Conservation (phyloP, 2,113 vertebrate genomes). For the Gopherus evgoodei region DNA sequence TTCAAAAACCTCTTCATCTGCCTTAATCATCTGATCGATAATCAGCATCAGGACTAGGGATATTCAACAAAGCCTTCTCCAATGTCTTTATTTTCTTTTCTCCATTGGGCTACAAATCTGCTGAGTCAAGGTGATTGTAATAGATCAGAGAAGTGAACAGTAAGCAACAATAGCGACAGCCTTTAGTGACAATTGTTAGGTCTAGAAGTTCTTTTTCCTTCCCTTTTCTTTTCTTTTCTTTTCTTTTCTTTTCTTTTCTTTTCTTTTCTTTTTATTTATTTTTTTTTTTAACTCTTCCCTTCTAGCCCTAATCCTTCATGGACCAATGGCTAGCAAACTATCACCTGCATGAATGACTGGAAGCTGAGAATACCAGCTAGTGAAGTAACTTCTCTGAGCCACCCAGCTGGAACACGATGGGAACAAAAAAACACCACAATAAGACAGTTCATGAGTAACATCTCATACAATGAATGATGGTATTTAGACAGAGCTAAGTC, state of each 20-base stretch:
- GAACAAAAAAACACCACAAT: conserved; percentile 72
- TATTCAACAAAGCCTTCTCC: conserved; percentile 87
- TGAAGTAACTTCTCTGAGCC: conserved; percentile 82
- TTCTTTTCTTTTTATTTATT: conserved; percentile 3
- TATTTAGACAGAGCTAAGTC: conserved; percentile 59
- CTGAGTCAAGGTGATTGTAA: conserved; percentile 94
- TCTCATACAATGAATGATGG: conserved; percentile 63
- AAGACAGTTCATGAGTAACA: conserved; percentile 70
- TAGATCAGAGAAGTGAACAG: conserved; percentile 87
- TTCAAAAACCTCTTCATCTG: conserved; percentile 95
- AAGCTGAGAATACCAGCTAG: conserved; percentile 81
- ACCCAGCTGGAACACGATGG: conserved; percentile 78
- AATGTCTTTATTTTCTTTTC: conserved; percentile 84
- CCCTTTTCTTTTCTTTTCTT: neutral
- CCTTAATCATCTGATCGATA: conserved; percentile 98
- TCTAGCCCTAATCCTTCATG: conserved; percentile 80
- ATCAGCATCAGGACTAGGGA: conserved; percentile 88
- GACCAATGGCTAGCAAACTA: conserved; percentile 87
- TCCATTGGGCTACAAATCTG: conserved; percentile 88
- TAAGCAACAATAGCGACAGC: conserved; percentile 76
- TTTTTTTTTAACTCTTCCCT: conserved; percentile 52
- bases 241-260: neutral
- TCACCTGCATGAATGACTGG: conserved; percentile 86
- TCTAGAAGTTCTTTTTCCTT: conserved; percentile 45
- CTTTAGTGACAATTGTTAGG: conserved; percentile 72